Evolutionary conservation across 1,140 invertebrate species (phyloP).

Genomic region (Aricia agestis): DNA sequence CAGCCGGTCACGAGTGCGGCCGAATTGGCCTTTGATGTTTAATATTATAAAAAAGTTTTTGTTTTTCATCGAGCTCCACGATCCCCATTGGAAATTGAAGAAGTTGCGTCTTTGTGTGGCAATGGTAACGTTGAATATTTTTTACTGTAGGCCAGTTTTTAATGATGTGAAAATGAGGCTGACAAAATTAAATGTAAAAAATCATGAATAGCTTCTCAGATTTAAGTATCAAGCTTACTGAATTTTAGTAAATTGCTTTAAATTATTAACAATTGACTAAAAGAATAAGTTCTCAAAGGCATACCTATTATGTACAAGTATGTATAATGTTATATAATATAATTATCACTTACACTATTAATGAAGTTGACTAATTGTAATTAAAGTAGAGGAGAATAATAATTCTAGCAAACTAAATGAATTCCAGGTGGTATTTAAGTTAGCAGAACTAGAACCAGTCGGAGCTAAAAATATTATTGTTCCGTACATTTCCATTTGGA

Average conservation of each 20-base stretch:
- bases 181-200: neutral
- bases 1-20: neutral
- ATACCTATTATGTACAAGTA: neutral
- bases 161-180: neutral
- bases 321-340: neutral
- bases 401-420: neutral
- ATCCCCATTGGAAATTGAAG: neutral
- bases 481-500: neutral
- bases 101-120: neutral
- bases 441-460: neutral
- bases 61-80: slow-evolving; percentile 2
- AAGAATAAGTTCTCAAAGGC: too few species aligned
- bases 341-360: neutral
- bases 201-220: too few species aligned
- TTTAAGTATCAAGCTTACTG: too few species aligned
- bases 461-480: neutral
- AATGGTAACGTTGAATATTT: neutral
- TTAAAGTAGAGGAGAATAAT: neutral
- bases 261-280: too few species aligned
- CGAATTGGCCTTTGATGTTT: slow-evolving; percentile 5
- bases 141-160: neutral
- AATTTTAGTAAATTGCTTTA: too few species aligned
- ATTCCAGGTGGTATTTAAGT: neutral
- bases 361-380: neutral
- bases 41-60: slow-evolving; percentile 14